Conservation (phyloP, 2,113 vertebrate species). For the Lutjanus erythropterus region DNA sequence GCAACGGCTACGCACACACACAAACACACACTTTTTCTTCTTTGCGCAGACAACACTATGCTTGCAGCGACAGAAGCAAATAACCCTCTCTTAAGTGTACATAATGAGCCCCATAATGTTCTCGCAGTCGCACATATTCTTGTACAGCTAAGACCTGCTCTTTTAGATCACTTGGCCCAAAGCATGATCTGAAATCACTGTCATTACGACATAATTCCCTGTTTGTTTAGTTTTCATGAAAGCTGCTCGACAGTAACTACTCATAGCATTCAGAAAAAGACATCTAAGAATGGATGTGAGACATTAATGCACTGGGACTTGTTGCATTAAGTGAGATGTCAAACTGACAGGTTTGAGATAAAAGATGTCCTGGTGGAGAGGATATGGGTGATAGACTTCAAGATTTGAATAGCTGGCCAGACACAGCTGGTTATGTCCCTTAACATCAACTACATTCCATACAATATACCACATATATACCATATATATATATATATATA, state of each 20-base stretch:
- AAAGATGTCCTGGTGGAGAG: conserved; percentile 43
- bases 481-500: no score
- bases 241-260: conserved; percentile 29
- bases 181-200: conserved; percentile 42
- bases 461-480: no score
- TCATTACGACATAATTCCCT: conserved; percentile 59
- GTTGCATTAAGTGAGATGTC: conserved; percentile 40
- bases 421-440: conserved; percentile 2
- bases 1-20: conserved; percentile 18
- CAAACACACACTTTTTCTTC: conserved; percentile 35
- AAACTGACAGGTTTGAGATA: conserved; percentile 53
- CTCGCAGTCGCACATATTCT: conserved; percentile 48
- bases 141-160: conserved; percentile 30
- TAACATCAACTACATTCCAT: conserved; percentile 16
- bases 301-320: conserved; percentile 34
- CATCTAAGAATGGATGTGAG: conserved; percentile 25
- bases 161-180: conserved; percentile 50
- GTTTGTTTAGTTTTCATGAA: conserved; percentile 53
- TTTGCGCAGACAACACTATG: conserved; percentile 49
- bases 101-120: conserved; percentile 61
- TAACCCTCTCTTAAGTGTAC: conserved; percentile 61
- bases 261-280: conserved; percentile 9
- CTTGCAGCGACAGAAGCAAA: conserved; percentile 66
- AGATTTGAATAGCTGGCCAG: conserved; percentile 47
- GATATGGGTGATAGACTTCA: conserved; percentile 8